Conservation (phyloP, 1,140 invertebrate species). For the Galendromus occidentalis region DNA sequence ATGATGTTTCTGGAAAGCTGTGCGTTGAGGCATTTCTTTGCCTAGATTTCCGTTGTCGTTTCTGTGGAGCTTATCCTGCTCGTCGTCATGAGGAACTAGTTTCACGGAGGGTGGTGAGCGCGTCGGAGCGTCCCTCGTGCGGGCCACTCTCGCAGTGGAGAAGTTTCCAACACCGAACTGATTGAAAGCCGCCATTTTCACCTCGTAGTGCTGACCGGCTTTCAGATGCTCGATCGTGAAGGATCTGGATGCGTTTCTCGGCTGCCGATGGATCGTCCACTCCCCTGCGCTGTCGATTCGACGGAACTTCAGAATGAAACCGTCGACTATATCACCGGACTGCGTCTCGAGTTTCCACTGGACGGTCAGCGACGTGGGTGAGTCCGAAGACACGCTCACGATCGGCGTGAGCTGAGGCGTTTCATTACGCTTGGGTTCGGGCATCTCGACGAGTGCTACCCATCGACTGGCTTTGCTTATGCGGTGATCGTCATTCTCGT, state of each 20-base stretch:
- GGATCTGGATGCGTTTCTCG: background rate
- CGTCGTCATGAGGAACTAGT: no score
- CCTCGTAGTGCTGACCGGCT: background rate
- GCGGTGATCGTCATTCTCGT: conserved; percentile 3
- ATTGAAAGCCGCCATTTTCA: background rate
- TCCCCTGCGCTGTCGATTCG: background rate
- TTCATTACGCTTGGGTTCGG: no score
- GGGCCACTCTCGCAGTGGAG: background rate
- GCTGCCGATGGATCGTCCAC: background rate
- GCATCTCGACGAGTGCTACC: background rate
- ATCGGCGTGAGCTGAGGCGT: no score
- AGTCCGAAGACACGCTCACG: no score
- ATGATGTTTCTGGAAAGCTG: no score
- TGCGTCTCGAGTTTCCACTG: no score
- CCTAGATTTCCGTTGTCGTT: no score
- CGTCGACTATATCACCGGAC: no score
- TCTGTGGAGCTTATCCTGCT: no score
- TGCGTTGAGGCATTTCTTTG: no score
- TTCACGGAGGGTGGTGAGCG: no score
- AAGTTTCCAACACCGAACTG: background rate
- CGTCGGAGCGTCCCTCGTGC: background rate
- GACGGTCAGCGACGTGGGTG: no score
- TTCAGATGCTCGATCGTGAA: background rate
- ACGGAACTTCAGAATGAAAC: background rate
- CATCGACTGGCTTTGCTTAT: background rate